A percentile compares a stretch with the other conserved stretches of the same genome.
Evolutionary conservation across 2,113 vertebrate genomes (phyloP).

Genomic region (Uria lomvia): DNA sequence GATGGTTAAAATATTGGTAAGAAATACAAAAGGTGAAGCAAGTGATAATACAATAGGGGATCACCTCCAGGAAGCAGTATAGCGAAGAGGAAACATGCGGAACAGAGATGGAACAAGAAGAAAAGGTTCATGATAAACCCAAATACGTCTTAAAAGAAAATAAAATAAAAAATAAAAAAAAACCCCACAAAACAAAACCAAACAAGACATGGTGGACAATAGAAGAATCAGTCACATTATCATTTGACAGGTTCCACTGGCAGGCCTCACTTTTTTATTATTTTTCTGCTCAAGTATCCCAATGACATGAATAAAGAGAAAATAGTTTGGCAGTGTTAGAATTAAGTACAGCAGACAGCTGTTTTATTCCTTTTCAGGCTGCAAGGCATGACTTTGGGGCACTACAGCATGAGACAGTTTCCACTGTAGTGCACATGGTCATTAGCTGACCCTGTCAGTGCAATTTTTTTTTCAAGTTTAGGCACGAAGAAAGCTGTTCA

Average conservation of each 20-base stretch:
- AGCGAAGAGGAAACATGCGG: neutral
- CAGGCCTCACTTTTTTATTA: neutral
- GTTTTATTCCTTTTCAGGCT: neutral
- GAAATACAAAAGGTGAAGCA: neutral
- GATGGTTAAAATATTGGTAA: neutral
- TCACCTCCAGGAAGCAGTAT: neutral
- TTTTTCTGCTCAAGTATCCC: neutral
- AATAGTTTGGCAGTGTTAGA: neutral
- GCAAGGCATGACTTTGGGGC: neutral
- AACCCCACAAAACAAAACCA: neutral
- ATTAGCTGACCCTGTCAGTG: neutral
- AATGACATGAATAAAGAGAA: neutral
- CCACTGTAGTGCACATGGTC: neutral
- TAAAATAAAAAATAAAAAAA: neutral
- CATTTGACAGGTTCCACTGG: neutral
- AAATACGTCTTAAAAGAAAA: neutral
- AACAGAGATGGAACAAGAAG: neutral
- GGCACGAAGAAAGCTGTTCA: neutral
- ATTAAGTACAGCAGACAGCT: neutral
- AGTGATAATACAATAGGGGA: neutral
- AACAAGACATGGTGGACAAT: neutral
- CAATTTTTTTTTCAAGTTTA: neutral
- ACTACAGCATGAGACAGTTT: neutral
- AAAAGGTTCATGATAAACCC: neutral
- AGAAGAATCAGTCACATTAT: neutral